These are phyloP conservation scores for Phengaris alcon DNA, from an alignment of 2,888 invertebrate genomes.

Conservation along the genomic window DNA sequence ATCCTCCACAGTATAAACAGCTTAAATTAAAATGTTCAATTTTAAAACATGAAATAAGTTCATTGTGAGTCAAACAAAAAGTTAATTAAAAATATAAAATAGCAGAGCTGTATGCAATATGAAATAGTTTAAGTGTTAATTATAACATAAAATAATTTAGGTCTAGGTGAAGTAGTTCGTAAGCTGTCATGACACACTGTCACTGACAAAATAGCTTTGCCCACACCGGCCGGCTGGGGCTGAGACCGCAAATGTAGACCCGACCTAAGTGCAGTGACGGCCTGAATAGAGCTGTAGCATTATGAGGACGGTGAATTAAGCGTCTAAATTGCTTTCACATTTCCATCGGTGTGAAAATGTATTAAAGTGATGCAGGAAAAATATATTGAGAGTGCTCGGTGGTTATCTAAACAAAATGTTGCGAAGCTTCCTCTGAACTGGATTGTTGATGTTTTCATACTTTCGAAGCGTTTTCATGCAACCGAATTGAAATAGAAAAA, in stretches of 20 bases:
- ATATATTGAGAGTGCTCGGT: conserved; percentile 28
- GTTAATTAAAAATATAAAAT: not conserved
- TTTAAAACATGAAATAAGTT: not conserved
- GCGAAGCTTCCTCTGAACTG: conserved; percentile 3
- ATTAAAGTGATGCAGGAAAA: conserved; percentile 29
- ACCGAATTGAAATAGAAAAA: not conserved
- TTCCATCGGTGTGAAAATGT: conserved; percentile 28
- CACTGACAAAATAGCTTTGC: conserved; percentile 48
- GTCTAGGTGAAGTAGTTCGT: conserved; percentile 3
- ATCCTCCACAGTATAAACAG: not conserved
- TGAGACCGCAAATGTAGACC: conserved; percentile 47
- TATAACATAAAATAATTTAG: not conserved
- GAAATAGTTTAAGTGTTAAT: not conserved
- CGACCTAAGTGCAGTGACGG: conserved; percentile 42
- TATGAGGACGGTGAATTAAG: conserved; percentile 37
- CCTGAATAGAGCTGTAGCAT: conserved; percentile 34
- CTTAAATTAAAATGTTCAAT: not conserved
- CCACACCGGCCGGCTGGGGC: conserved; percentile 30
- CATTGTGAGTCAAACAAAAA: not conserved
- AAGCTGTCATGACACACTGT: conserved; percentile 35
- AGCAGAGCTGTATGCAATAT: not conserved
- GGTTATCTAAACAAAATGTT: conserved; percentile 22
- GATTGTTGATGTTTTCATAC: conserved; percentile 8
- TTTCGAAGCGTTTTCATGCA: not conserved
- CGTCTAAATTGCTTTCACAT: conserved; percentile 41